Evolutionary conservation across 2,888 invertebrate species (phyloP), one percentile per base, ranked within the genome.

Genomic region (Augiades crinisus): DNA sequence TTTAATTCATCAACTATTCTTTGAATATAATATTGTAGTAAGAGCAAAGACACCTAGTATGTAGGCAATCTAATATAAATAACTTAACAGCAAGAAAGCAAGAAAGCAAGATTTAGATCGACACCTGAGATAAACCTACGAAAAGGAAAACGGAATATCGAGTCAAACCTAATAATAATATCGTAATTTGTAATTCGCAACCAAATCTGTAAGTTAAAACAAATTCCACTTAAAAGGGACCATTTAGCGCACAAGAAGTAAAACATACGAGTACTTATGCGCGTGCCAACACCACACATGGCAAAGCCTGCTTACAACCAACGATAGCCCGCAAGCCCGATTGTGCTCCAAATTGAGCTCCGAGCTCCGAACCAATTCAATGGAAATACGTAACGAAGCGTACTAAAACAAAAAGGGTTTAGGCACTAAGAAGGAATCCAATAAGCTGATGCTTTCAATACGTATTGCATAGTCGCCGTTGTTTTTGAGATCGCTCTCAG

Each of bases 321-420:
- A 19, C 34, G 14, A 24, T 30, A 10, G 30, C 27, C 21, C 5
- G 27, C 43, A 21, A 21, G 17, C 34, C 13, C 40, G 14, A 44
- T 37, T 51, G 44, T 51, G 37, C 44, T 51, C 31, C 44, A 44
- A 44, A 51, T 31, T 38, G 16, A 46, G 37, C 16, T n/a, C n/a
- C n/a, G n/a, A n/a, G n/a, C n/a, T n/a, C n/a, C 37, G 31, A 51
- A 16, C 30, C 22, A 45, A 44, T 51, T 51, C 44, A 38, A 51
- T 51, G 43, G 44, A 44, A 17, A 21, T 31, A 38, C 37, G 19
- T 31, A 44, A 44, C 51, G 33, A 50, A 37, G 22, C 51, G 16
- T 31, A 44, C 36, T 6, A 44, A 44, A 51, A 37, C 16, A 31
- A 51, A 37, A 38, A 16, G n/a, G 27, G 17, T 51, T 38, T 31